Base-by-base conservation (phyloP, 2,888 invertebrate species). In the Lacanobia oleracea region DNA sequence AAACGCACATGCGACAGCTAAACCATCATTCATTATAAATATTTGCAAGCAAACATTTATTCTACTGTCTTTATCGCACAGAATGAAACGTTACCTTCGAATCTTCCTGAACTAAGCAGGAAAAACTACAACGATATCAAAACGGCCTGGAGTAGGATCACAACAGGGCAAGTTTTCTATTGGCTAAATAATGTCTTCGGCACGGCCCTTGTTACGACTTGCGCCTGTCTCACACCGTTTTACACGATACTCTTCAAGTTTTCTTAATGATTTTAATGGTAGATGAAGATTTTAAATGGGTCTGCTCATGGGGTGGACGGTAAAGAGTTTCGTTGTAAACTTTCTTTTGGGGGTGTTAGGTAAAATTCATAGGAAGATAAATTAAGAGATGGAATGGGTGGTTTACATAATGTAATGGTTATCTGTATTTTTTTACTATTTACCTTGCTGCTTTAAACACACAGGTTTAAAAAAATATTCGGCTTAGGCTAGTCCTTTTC, bases 181-280 rank as follows among this genome's bases (percentile, higher is more conserved):
- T 87, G 87, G 86, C 83, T 67, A 80, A 87, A 87, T 87, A 81
- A 81, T 51, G 27, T 4, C 6, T 3, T 9, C 1, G 71, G 56
- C 87, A 87, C 87, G 85, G 37, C 45, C 53, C 74, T 85, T 72
- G 83, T 83, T 83, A 85, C 76, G 74, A 83, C 54, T 79, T 73
- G 64, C 10, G 72, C 63, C 23, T 21, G 12, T 48, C 60, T 48
- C n/a, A 48, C 79, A 43, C 61, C 67, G 43, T 54, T 43, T 14
- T 43, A 48, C n/a, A 23, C 50, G 50, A 53, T 43, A 57, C 71
- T 75, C 74, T 69, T 57, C 60, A 82, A 82, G 66, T 74, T 84
- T 73, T 53, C 71, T 69, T 82, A 74, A 79, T 79, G 68, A 59
- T 74, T 79, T 80, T 69, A 80, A 83, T 73, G 68, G 60, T 23